Percentiles rank a stretch among this genome's conserved stretches.
Conservation (phyloP, 1,140 invertebrate genomes). For the Acyrthosiphon pisum region DNA sequence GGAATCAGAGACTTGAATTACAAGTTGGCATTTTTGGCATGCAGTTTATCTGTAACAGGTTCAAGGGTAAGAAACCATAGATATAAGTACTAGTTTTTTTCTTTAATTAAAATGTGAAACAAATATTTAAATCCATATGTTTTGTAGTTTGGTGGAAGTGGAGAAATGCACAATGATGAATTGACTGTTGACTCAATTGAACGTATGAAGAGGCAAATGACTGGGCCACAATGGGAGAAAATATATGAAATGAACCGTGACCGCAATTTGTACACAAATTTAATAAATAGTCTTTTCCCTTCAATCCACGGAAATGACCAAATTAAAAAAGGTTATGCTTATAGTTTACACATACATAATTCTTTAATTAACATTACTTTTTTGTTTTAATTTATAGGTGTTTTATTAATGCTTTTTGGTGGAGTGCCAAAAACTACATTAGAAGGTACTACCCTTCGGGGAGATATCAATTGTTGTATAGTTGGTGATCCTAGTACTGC, state of each 20-base stretch:
- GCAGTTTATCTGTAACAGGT: slow-evolving; percentile 86
- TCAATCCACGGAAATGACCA: slow-evolving; percentile 98
- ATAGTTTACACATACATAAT: background rate
- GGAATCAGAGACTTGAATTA: slow-evolving; percentile 97
- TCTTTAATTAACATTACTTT: slow-evolving; percentile 4
- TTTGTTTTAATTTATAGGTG: slow-evolving; percentile 65
- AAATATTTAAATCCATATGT: background rate
- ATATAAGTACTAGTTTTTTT: background rate
- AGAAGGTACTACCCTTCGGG: slow-evolving; percentile 87
- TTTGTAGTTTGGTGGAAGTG: slow-evolving; percentile 75
- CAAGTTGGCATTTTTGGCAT: slow-evolving; percentile 93
- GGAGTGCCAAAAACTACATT: slow-evolving; percentile 95
- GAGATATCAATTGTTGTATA: slow-evolving; percentile 97
- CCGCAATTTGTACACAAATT: slow-evolving; percentile 89
- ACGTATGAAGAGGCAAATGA: slow-evolving; percentile 89
- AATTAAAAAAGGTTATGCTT: slow-evolving; percentile 80
- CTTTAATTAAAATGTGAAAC: background rate
- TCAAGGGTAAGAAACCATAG: slow-evolving; percentile 69
- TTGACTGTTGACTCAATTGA: slow-evolving; percentile 64
- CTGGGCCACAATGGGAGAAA: slow-evolving; percentile 92
- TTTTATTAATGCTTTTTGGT: slow-evolving; percentile 96
- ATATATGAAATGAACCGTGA: slow-evolving; percentile 97
- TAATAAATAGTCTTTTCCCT: slow-evolving; percentile 93
- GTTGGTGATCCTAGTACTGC: slow-evolving; percentile 99
- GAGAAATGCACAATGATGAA: slow-evolving; percentile 88